These are phyloP conservation scores for Amazonetta brasiliensis DNA, from an alignment of 2,797 vertebrate genomes.

Conservation along the genomic window DNA sequence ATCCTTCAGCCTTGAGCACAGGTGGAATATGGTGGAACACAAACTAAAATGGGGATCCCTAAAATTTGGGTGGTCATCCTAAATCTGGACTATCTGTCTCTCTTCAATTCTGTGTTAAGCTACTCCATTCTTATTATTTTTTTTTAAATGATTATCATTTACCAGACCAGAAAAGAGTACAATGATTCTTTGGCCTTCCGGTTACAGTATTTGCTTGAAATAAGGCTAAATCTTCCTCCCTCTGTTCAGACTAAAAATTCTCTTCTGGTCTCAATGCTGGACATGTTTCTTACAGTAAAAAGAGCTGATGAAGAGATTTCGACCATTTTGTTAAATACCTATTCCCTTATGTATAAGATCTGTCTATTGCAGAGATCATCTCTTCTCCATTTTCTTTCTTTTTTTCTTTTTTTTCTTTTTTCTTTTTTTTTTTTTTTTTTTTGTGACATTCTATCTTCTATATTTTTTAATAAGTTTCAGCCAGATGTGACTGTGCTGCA, in stretches of 20 bases:
- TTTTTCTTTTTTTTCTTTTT: background rate
- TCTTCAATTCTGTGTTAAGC: background rate
- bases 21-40: background rate
- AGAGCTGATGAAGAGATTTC: background rate
- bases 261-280: background rate
- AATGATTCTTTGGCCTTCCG: background rate
- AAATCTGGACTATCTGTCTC: background rate
- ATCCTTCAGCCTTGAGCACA: background rate
- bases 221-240: background rate
- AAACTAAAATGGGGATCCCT: background rate
- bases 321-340: background rate
- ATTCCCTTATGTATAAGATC: background rate
- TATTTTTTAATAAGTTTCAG: background rate
- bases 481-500: background rate
- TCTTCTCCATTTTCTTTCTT: background rate
- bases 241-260: background rate
- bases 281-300: background rate
- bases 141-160: background rate
- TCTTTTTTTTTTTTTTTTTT: background rate
- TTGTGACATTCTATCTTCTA: background rate
- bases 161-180: background rate
- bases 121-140: background rate
- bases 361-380: background rate
- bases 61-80: background rate
- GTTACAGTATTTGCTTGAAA: background rate